Conservation (phyloP, 1,140 invertebrate species). For the Heliconius hewitsoni region DNA sequence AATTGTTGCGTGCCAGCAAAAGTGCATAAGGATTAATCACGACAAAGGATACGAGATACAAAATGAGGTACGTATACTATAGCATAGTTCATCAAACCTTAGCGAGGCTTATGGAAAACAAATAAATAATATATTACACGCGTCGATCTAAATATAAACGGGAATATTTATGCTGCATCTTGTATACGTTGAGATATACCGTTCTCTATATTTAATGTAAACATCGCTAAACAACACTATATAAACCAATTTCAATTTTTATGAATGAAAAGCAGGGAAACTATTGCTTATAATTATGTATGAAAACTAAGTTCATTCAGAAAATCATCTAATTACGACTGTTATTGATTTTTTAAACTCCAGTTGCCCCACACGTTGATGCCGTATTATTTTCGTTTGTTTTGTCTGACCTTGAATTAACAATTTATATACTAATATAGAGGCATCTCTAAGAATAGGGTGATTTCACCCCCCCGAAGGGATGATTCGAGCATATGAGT, state of each 20-base stretch:
- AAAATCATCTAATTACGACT: constrained; percentile 30
- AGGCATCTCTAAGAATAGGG: constrained; percentile 58
- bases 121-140: constrained; percentile 69
- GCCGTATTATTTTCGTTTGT: constrained; percentile 39
- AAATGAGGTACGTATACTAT: constrained; percentile 74
- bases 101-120: constrained; percentile 72
- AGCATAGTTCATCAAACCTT: constrained; percentile 65
- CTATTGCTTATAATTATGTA: constrained; percentile 38
- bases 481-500: constrained; percentile 49
- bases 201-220: constrained; percentile 63
- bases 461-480: constrained; percentile 44
- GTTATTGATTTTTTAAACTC: constrained; percentile 53
- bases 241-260: constrained; percentile 56
- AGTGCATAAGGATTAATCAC: constrained; percentile 76
- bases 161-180: constrained; percentile 55
- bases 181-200: constrained; percentile 57
- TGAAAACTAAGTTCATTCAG: constrained; percentile 32
- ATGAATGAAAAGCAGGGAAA: constrained; percentile 67
- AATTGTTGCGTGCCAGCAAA: constrained; percentile 77
- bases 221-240: constrained; percentile 65
- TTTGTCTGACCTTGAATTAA: constrained; percentile 45
- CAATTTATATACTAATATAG: constrained; percentile 29
- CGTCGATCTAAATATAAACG: constrained; percentile 63
- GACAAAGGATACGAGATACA: constrained; percentile 75
- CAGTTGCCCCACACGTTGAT: constrained; percentile 49